Conservation (phyloP, 2,113 vertebrate genomes). For the Actinemys pallida region DNA sequence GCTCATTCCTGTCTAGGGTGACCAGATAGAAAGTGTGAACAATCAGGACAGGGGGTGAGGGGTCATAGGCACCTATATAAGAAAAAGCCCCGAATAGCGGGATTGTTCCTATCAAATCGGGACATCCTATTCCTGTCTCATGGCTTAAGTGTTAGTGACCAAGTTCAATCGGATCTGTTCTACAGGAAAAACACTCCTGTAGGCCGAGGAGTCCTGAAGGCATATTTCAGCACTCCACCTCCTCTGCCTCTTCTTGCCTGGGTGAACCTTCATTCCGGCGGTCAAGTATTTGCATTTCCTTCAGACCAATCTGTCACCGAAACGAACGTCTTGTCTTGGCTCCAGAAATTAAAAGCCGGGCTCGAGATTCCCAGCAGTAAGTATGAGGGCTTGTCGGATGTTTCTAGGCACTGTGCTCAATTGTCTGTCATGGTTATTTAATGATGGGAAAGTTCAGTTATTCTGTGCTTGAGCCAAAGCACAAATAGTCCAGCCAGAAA, state of each 20-base stretch:
- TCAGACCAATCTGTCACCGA: constrained; percentile 78
- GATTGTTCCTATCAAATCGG: too few species aligned
- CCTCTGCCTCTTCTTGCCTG: constrained; percentile 86
- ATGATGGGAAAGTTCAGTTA: constrained; percentile 61
- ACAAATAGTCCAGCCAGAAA: constrained; percentile 65
- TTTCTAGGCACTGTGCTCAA: constrained; percentile 24
- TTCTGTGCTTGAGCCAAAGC: constrained; percentile 42
- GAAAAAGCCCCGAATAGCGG: too few species aligned
- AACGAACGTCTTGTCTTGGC: constrained; percentile 84
- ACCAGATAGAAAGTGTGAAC: too few species aligned
- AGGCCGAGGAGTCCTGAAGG: constrained; percentile 84
- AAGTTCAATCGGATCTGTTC: constrained; percentile 9
- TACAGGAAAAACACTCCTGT: constrained; percentile 89
- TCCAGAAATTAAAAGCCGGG: constrained; percentile 83
- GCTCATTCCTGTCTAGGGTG: not conserved
- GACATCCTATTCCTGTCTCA: not conserved
- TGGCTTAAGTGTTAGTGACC: not conserved
- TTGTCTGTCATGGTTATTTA: constrained; percentile 64
- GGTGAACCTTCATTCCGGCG: constrained; percentile 80
- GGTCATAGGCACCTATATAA: too few species aligned
- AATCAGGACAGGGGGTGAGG: too few species aligned
- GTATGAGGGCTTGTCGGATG: not conserved
- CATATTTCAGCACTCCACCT: constrained; percentile 82
- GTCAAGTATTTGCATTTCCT: constrained; percentile 89
- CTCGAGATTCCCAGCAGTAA: constrained; percentile 86